Evolutionary conservation across 1,140 invertebrate genomes (phyloP).

Genomic region (Halictus rubicundus): DNA sequence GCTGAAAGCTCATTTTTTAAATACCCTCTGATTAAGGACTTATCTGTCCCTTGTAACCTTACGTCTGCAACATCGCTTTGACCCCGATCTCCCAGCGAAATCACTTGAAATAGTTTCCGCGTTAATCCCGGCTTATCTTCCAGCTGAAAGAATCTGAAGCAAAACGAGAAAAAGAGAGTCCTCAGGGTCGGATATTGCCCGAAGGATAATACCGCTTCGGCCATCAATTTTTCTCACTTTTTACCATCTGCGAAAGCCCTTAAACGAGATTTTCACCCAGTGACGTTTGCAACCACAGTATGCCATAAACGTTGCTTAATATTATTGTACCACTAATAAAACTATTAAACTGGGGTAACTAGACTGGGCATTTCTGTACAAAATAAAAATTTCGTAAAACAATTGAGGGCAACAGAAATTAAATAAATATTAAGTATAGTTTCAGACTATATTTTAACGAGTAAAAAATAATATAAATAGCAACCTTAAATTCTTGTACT

Average conservation of each 20-base stretch:
- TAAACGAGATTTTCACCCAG: background rate
- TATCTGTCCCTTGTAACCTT: background rate
- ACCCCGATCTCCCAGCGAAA: background rate
- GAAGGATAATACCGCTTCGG: background rate
- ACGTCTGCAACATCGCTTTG: background rate
- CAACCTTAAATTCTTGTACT: too few species aligned
- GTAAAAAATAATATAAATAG: too few species aligned
- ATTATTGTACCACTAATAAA: too few species aligned
- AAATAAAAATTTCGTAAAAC: too few species aligned
- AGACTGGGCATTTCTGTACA: too few species aligned
- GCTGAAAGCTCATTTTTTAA: too few species aligned
- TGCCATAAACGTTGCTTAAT: too few species aligned
- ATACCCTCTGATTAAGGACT: background rate
- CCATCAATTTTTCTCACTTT: background rate
- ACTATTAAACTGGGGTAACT: too few species aligned
- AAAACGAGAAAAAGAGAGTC: background rate
- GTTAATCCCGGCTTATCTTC: constrained; percentile 1
- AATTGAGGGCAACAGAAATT: too few species aligned
- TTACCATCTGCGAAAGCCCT: background rate
- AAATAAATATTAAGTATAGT: too few species aligned
- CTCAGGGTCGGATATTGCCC: background rate
- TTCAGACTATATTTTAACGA: too few species aligned
- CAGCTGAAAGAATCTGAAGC: background rate
- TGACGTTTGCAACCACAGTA: background rate
- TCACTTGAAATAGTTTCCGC: background rate